Evolutionary conservation across 2,888 invertebrate genomes (phyloP).

Genomic region (Agrochola litura): DNA sequence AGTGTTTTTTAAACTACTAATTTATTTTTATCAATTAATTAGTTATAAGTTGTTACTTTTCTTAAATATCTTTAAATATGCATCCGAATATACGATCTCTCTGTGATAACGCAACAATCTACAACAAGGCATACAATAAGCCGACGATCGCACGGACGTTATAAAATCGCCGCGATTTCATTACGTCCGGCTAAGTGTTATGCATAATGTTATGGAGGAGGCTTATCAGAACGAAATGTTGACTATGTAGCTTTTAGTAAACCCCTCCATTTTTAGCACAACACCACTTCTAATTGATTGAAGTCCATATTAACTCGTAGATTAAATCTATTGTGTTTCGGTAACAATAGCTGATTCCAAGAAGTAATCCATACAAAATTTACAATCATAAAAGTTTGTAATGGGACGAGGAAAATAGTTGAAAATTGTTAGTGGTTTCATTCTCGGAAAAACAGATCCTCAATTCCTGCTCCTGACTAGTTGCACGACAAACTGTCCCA

Average conservation of each 20-base stretch:
- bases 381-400: background rate
- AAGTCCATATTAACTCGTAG: background rate
- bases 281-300: slow-evolving; percentile 1
- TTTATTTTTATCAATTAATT: too few species aligned
- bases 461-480: too few species aligned
- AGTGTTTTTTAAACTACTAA: too few species aligned
- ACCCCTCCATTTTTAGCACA: background rate
- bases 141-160: too few species aligned
- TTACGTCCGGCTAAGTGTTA: background rate
- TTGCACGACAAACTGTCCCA: too few species aligned
- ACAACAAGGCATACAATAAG: background rate
- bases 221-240: background rate
- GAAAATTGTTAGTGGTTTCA: background rate
- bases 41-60: too few species aligned
- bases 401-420: slow-evolving; percentile 6
- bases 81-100: too few species aligned
- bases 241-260: slow-evolving; percentile 1
- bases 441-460: too few species aligned
- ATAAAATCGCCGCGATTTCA: too few species aligned
- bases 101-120: background rate
- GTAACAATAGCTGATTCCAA: slow-evolving; percentile 43
- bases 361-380: slow-evolving; percentile 32
- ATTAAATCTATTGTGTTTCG: slow-evolving; percentile 33
- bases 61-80: too few species aligned
- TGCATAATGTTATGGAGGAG: background rate